Base-by-base conservation (phyloP, 2,113 vertebrate species). In the Catharus minimus region DNA sequence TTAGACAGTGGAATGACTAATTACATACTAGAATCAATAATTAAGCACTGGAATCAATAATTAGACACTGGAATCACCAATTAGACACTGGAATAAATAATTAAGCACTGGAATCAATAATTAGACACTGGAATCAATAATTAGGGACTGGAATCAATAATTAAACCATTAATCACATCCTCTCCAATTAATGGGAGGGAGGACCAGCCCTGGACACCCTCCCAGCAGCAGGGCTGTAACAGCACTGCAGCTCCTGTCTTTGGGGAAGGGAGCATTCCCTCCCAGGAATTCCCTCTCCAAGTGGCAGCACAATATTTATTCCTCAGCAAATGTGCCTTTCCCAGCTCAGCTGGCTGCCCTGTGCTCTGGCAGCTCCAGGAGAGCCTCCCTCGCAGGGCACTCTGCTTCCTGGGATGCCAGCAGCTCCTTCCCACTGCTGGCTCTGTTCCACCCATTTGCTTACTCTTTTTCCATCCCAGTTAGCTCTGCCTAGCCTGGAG, bases 401-500 rank as follows among this genome's bases (percentile, higher is more conserved):
- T 75, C 72, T 26, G 49, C 55, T 73, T 39, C 33, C 81, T 5
- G 11, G 80, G 65, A 18, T 76, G 85, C 93, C 79, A 80, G 38
- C 50, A 13, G 1, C 67, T 73, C 82, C 62, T 66, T 66, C 1
- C 82, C 56, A 19, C 79, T 49, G 57, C 66, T 79, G 93, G 69
- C 86, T 89, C 44, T n/a, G 92, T 91, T 92, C 93, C 83, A 93
- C 55, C 13, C 14, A 49, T 72, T 78, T 92, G 92, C 88, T 93
- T 33, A 28, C 83, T 90, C 66, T 47, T 92, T 92, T 95, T 95
- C 93, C 90, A 95, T 89, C 68, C 85, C 90, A 93, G 80, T 95
- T 78, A 93, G 83, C 83, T 84, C 77, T 50, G 62, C 1, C 0
- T 95, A 92, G 93, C 94, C 94, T 58, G 74, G 55, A 43, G 93